phyloP scores from a whole-genome alignment of 2,113 vertebrate species.

The Xenopus laevis region DNA sequence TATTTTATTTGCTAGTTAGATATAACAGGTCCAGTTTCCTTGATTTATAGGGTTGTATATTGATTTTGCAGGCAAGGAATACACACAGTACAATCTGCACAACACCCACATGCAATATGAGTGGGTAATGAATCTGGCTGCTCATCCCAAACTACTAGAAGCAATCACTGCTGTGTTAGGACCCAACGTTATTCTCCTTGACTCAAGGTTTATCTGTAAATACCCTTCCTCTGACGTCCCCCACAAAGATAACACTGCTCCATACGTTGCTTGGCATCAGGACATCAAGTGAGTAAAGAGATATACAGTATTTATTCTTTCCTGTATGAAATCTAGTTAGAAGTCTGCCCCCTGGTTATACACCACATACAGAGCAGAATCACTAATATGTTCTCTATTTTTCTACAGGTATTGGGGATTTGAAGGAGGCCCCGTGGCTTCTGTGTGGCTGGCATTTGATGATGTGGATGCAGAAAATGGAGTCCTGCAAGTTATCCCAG shows the following conservation, averaged over 20 bases:
- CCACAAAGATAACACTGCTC: constrained; percentile 46
- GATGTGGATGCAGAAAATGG: constrained; percentile 69
- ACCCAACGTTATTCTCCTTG: constrained; percentile 66
- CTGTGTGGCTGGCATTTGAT: constrained; percentile 73
- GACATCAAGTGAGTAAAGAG: constrained; percentile 65
- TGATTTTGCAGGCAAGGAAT: constrained; percentile 57
- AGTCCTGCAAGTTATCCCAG: constrained; percentile 72
- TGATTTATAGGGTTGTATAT: not conserved
- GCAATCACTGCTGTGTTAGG: constrained; percentile 61
- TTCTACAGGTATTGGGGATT: constrained; percentile 70
- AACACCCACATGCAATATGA: constrained; percentile 66
- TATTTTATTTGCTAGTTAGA: not conserved
- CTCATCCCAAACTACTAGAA: constrained; percentile 59
- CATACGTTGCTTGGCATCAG: constrained; percentile 76
- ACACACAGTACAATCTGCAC: constrained; percentile 72
- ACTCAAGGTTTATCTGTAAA: constrained; percentile 77
- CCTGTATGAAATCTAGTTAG: too few relatives aligned
- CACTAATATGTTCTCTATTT: not conserved
- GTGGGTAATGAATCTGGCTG: constrained; percentile 66
- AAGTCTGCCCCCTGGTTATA: not conserved
- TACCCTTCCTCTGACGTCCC: constrained; percentile 56
- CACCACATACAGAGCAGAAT: too few relatives aligned
- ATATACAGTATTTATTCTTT: not conserved
- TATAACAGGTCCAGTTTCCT: not conserved
- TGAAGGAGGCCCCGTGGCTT: constrained; percentile 68